phyloP scores from a whole-genome alignment of 2,113 vertebrate species.

The Oncorhynchus kisutch region DNA sequence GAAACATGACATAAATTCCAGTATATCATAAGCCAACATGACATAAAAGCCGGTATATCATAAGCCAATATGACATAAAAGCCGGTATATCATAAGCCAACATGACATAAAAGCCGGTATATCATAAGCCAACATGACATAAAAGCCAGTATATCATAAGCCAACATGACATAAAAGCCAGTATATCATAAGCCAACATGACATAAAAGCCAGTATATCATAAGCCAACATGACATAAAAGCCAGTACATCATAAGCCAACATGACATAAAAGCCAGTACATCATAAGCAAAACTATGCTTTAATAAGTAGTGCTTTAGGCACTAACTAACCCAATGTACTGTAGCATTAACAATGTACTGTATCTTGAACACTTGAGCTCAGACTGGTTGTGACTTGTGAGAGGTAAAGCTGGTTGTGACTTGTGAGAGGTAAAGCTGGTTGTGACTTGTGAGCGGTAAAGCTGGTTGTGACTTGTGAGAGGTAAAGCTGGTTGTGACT shows the following conservation, averaged over 20 bases:
- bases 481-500: too few species aligned
- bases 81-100: too few species aligned
- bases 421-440: too few species aligned
- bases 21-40: background rate
- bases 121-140: background rate
- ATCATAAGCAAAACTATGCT: background rate
- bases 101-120: background rate
- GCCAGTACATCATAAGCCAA: background rate
- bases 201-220: too few species aligned
- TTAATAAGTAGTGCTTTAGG: background rate
- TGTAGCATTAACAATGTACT: background rate
- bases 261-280: background rate
- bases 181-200: background rate
- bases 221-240: background rate
- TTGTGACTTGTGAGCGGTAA: too few species aligned
- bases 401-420: too few species aligned
- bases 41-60: background rate
- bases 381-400: background rate
- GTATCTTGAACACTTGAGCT: constrained; percentile 7
- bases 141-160: too few species aligned
- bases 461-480: constrained; percentile 26
- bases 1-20: background rate
- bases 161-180: background rate
- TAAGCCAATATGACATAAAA: background rate
- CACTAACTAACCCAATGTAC: too few species aligned